phyloP scores from a whole-genome alignment of 2,888 invertebrate genomes.

The Polydrusus cervinus region DNA sequence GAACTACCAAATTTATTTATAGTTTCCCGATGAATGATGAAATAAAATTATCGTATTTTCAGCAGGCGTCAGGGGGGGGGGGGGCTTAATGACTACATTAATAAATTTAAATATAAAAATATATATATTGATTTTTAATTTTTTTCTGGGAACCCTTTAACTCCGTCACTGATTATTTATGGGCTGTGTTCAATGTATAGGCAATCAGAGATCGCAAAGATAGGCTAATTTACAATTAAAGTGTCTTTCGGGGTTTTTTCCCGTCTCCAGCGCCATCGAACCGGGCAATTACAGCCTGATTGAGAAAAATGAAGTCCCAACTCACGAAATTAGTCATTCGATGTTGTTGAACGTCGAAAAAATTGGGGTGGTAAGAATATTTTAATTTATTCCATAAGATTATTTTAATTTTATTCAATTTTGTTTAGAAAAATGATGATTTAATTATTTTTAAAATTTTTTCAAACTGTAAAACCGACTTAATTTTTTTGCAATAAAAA shows the following conservation, averaged over 20 bases:
- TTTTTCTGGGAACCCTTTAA: too few species aligned
- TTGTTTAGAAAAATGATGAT: not conserved
- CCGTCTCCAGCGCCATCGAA: conserved; percentile 16
- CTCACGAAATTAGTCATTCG: conserved; percentile 6
- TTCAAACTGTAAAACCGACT: too few species aligned
- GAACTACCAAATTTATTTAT: too few species aligned
- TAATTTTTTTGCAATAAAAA: too few species aligned
- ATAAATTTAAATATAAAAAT: too few species aligned
- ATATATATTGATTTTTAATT: too few species aligned
- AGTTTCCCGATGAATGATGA: too few species aligned
- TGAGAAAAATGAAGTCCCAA: conserved; percentile 38
- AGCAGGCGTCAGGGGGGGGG: too few species aligned
- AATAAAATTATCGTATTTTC: too few species aligned
- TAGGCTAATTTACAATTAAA: conserved; percentile 69
- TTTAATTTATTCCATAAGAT: not conserved
- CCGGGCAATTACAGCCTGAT: conserved; percentile 46
- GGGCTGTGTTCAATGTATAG: conserved; percentile 63
- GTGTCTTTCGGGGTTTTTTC: conserved; percentile 55
- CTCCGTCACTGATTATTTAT: conserved; percentile 50
- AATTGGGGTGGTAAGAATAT: not conserved
- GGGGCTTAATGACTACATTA: too few species aligned
- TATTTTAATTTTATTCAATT: not conserved
- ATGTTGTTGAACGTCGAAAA: not conserved
- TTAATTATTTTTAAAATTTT: too few species aligned
- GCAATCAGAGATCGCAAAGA: conserved; percentile 69